Percentiles rank a stretch among this genome's conserved stretches.
These are phyloP conservation scores for Eueremaeus valkanovi DNA, from an alignment of 2,888 invertebrate species.

Conservation along the genomic window DNA sequence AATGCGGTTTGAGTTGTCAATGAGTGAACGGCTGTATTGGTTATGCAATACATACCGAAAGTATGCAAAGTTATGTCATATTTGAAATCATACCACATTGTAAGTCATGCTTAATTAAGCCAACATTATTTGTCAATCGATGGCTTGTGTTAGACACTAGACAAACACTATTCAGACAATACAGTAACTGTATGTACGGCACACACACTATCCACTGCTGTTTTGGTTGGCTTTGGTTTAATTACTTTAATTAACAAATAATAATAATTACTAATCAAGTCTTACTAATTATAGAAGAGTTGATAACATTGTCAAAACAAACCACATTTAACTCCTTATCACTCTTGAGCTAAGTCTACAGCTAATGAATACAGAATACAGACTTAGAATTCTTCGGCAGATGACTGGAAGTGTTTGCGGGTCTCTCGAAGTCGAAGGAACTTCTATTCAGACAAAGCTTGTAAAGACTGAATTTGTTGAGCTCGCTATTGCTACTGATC, in stretches of 20 bases:
- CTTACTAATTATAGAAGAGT: too few relatives aligned
- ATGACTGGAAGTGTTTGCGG: constrained; percentile 4
- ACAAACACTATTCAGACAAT: not conserved
- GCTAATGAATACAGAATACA: constrained; percentile 2
- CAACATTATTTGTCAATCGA: not conserved
- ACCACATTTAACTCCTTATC: constrained; percentile 10
- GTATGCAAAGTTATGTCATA: not conserved
- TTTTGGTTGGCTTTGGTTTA: too few relatives aligned
- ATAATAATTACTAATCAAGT: too few relatives aligned
- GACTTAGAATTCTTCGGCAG: constrained; percentile 39
- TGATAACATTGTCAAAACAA: not conserved
- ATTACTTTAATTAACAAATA: too few relatives aligned
- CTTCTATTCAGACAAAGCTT: constrained; percentile 23
- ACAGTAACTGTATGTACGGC: too few relatives aligned
- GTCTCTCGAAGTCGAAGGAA: constrained; percentile 10
- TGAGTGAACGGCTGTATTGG: not conserved
- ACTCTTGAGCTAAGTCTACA: too few relatives aligned
- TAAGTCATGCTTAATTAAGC: not conserved
- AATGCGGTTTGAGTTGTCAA: constrained; percentile 22
- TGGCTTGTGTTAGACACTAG: not conserved
- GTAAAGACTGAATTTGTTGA: constrained; percentile 21
- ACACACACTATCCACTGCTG: too few relatives aligned
- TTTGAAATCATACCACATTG: constrained; percentile 15
- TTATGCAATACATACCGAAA: not conserved
- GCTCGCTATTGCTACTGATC: constrained; percentile 15